Evolutionary conservation across 2,888 invertebrate genomes (phyloP).

Genomic region (Agrochola circellaris): DNA sequence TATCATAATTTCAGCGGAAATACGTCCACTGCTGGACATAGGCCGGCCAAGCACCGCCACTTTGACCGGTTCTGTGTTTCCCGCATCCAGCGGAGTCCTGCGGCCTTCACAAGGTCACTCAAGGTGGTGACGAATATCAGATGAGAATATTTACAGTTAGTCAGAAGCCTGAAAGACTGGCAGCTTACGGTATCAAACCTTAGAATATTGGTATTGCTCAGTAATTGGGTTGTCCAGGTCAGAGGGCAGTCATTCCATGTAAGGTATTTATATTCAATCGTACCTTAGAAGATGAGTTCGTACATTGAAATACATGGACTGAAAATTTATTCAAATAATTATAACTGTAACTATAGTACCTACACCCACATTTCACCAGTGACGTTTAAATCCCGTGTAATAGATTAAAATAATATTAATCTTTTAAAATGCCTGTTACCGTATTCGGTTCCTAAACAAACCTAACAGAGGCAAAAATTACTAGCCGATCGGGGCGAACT

Average conservation of each 20-base stretch:
- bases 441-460: slow-evolving; percentile 8
- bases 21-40: too few species aligned
- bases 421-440: slow-evolving; percentile 28
- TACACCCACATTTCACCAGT: too few species aligned
- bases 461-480: slow-evolving; percentile 67
- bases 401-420: background rate
- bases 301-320: background rate
- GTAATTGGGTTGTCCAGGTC: background rate
- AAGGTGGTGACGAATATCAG: background rate
- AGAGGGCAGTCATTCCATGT: too few species aligned
- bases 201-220: background rate
- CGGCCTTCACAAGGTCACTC: too few species aligned
- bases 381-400: too few species aligned
- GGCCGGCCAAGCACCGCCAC: too few species aligned
- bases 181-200: too few species aligned
- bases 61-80: too few species aligned
- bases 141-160: background rate
- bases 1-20: too few species aligned
- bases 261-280: background rate
- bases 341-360: too few species aligned
- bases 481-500: slow-evolving; percentile 64
- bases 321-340: background rate
- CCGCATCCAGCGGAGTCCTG: too few species aligned
- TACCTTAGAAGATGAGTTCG: too few species aligned
- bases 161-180: background rate